Evolutionary conservation across 2,113 vertebrate species (phyloP).

Genomic region (Tetrax tetrax): DNA sequence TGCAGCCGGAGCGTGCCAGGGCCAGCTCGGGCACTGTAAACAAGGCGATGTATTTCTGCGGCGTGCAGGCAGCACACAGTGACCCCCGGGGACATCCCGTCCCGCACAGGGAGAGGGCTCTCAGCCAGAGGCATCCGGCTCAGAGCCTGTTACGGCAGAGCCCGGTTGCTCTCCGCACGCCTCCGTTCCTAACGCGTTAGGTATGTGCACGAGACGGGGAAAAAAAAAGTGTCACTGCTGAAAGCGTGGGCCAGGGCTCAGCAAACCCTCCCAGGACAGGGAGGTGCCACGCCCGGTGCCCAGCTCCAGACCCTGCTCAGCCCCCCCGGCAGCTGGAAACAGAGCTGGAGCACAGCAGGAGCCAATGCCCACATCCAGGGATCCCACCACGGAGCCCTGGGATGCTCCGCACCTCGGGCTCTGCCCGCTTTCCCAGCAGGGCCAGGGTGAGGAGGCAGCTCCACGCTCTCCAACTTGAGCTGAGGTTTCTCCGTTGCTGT

Average conservation of each 20-base stretch:
- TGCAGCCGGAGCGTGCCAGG: rapidly evolving
- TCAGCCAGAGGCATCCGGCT: neutral
- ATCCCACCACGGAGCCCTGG: rapidly evolving
- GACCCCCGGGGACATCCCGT: neutral
- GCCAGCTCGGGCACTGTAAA: constrained; percentile 48
- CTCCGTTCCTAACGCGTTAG: neutral
- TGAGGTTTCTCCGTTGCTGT: constrained; percentile 47
- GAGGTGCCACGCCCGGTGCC: neutral
- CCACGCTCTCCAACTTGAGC: neutral
- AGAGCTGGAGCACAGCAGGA: neutral
- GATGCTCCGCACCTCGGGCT: neutral
- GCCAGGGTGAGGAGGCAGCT: neutral
- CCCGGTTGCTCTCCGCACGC: neutral
- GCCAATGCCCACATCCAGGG: neutral
- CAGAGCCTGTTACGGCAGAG: neutral
- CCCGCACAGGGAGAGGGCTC: neutral
- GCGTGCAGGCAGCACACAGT: rapidly evolving
- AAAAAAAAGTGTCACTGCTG: neutral
- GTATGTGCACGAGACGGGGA: neutral
- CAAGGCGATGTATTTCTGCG: neutral
- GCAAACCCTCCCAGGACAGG: neutral
- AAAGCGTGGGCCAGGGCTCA: neutral
- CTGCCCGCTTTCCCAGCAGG: neutral
- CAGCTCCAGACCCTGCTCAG: neutral
- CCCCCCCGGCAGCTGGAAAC: neutral